Evolutionary conservation across 53 echinoderm and acorn worm species (phyloP).

Genomic region (Echinometra lucunter): DNA sequence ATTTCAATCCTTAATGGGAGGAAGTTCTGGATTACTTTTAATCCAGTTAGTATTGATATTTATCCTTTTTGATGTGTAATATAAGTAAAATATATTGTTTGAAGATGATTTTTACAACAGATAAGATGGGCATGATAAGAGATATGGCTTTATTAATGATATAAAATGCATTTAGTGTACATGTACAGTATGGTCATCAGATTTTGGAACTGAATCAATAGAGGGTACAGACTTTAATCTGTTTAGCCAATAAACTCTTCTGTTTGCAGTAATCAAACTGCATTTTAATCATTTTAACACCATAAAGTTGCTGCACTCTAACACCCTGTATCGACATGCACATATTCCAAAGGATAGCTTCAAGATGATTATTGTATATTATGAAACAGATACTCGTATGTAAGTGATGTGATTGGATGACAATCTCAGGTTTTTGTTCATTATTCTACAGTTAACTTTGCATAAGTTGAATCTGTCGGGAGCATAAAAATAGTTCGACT

Average conservation of each 20-base stretch:
- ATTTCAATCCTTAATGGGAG: background rate
- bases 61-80: background rate
- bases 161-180: background rate
- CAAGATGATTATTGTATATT: slow-evolving; percentile 1
- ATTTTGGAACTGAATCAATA: slow-evolving; percentile 24
- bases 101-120: background rate
- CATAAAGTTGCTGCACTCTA: background rate
- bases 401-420: background rate
- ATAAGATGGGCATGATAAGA: background rate
- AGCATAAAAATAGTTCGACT: too few relatives aligned
- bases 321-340: background rate
- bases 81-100: too few relatives aligned
- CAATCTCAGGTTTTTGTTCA: background rate
- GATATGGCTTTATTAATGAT: background rate
- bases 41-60: background rate
- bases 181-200: slow-evolving; percentile 49
- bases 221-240: slow-evolving; percentile 10
- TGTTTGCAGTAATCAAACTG: background rate
- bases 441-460: too few relatives aligned
- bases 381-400: background rate
- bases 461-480: too few relatives aligned
- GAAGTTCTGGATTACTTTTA: background rate
- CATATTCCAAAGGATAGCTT: background rate
- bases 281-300: background rate
- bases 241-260: background rate